Evolutionary conservation across 2,888 invertebrate genomes (phyloP).

Genomic region (Tanypteryx hageni): DNA sequence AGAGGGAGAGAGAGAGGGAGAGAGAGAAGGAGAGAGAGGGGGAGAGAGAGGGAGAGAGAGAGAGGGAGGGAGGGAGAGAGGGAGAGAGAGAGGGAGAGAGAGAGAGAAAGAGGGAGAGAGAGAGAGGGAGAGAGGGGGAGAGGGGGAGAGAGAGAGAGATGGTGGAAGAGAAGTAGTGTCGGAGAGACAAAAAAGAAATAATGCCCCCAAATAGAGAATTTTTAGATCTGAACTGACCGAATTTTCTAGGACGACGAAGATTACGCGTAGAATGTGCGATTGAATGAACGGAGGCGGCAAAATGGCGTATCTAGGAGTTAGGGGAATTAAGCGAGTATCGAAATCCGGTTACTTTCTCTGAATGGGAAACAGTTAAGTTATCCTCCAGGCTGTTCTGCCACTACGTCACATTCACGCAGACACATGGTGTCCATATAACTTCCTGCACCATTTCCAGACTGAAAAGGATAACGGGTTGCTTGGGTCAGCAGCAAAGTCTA

Average conservation of each 20-base stretch:
- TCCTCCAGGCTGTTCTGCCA: conserved; percentile 36
- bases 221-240: too few relatives aligned
- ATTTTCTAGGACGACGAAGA: too few relatives aligned
- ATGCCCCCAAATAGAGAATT: too few relatives aligned
- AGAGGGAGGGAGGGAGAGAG: neutral
- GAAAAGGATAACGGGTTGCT: conserved; percentile 46
- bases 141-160: neutral
- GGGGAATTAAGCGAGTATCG: conserved; percentile 15
- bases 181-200: too few relatives aligned
- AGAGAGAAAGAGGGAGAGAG: neutral
- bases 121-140: neutral
- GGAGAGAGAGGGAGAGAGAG: neutral
- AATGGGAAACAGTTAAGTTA: conserved; percentile 58
- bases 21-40: neutral
- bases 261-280: too few relatives aligned
- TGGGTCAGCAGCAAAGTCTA: conserved; percentile 5
- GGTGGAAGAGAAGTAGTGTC: neutral
- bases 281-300: neutral
- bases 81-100: too few relatives aligned
- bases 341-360: conserved; percentile 60
- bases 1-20: neutral
- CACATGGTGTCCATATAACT: conserved; percentile 33
- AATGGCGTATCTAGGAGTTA: too few relatives aligned
- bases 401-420: conserved; percentile 2
- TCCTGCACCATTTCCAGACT: conserved; percentile 60